These are phyloP conservation scores for Ctenicera cuprea DNA, from an alignment of 2,888 invertebrate species.

Conservation along the genomic window DNA sequence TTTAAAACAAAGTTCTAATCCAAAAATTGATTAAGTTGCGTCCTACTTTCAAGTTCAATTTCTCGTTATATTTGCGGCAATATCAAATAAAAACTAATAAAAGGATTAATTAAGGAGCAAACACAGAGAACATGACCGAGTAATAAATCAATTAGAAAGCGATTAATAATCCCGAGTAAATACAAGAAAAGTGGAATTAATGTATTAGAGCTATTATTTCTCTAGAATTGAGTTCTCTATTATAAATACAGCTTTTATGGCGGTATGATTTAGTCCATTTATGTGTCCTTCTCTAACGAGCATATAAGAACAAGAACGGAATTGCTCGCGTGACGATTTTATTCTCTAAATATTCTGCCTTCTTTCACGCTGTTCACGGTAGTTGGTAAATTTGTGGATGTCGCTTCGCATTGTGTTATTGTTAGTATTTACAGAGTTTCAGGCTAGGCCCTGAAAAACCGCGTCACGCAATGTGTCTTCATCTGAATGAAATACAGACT, in stretches of 20 bases:
- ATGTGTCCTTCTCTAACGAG: slow-evolving; percentile 19
- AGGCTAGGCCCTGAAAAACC: slow-evolving; percentile 48
- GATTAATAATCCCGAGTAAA: slow-evolving; percentile 69
- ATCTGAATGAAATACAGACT: slow-evolving; percentile 49
- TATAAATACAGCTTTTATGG: slow-evolving; percentile 52
- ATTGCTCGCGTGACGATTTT: slow-evolving; percentile 35
- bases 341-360: slow-evolving; percentile 37
- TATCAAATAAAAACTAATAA: slow-evolving; percentile 48
- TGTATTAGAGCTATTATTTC: slow-evolving; percentile 56
- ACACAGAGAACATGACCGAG: slow-evolving; percentile 54
- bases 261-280: slow-evolving; percentile 46
- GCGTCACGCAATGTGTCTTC: slow-evolving; percentile 51
- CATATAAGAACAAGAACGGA: slow-evolving; percentile 24
- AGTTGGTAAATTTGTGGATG: slow-evolving; percentile 55
- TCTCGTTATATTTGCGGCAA: slow-evolving; percentile 34
- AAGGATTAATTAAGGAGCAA: slow-evolving; percentile 54
- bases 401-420: slow-evolving; percentile 51
- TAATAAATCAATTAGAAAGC: slow-evolving; percentile 71
- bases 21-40: slow-evolving; percentile 36
- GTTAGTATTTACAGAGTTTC: slow-evolving; percentile 51
- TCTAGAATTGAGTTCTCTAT: slow-evolving; percentile 55
- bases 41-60: slow-evolving; percentile 38
- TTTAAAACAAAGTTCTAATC: slow-evolving; percentile 23
- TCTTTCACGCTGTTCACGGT: slow-evolving; percentile 51
- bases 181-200: slow-evolving; percentile 61